Conservation (phyloP, 2,888 invertebrate genomes). For the Prosapia bicincta region DNA sequence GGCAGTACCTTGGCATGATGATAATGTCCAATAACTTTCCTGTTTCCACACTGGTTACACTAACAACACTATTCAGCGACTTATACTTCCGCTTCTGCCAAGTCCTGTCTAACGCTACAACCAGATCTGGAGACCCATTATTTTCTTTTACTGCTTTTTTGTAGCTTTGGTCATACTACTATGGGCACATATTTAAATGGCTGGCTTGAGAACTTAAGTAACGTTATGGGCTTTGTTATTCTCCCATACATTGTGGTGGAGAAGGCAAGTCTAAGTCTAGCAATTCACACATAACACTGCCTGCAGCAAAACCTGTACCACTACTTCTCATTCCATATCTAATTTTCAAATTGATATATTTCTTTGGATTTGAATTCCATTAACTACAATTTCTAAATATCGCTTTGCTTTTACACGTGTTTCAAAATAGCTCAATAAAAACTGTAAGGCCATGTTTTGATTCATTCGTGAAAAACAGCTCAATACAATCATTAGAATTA, state of each 20-base stretch:
- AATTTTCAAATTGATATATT: not conserved
- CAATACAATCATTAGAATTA: not conserved
- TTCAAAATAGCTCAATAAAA: not conserved
- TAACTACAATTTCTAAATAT: not conserved
- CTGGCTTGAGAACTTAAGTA: not conserved
- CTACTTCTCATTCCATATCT: not conserved
- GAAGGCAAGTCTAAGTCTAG: not conserved
- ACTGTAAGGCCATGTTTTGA: not conserved
- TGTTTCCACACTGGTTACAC: slow-evolving; percentile 11
- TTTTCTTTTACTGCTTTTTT: not conserved
- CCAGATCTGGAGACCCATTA: not conserved
- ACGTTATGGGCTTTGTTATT: too few relatives aligned
- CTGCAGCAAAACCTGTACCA: not conserved
- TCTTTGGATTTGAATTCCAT: not conserved
- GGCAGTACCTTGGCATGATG: slow-evolving; percentile 5
- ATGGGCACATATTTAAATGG: not conserved
- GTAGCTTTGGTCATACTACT: not conserved
- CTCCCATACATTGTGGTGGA: not conserved
- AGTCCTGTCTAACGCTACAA: slow-evolving; percentile 9
- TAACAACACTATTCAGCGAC: slow-evolving; percentile 13
- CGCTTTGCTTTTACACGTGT: not conserved
- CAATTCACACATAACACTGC: not conserved
- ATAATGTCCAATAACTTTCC: slow-evolving; percentile 12
- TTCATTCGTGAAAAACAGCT: not conserved
- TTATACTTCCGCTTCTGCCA: slow-evolving; percentile 9